Conservation (phyloP, 2,888 invertebrate genomes). For the Piscicola geometra region DNA sequence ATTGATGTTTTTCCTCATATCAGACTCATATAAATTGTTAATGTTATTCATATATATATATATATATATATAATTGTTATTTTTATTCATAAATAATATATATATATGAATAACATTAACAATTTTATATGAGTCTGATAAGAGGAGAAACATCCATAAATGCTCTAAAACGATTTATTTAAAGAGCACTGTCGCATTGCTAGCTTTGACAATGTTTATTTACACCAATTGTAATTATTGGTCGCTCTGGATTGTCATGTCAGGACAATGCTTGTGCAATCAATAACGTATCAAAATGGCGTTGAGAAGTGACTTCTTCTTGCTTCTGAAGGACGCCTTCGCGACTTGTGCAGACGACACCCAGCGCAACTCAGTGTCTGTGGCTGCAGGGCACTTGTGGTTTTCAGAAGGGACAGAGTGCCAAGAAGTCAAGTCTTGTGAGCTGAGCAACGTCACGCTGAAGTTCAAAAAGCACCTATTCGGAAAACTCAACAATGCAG, state of each 20-base stretch:
- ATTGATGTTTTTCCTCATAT: too few relatives aligned
- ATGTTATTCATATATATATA: too few relatives aligned
- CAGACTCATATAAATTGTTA: too few relatives aligned
- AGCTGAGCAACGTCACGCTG: slow-evolving; percentile 13
- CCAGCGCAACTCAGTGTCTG: background rate
- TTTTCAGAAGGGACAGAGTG: background rate
- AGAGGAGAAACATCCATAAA: too few relatives aligned
- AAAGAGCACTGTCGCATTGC: background rate
- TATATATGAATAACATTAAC: too few relatives aligned
- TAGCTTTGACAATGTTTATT: slow-evolving; percentile 9
- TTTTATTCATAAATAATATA: too few relatives aligned
- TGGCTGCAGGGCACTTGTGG: background rate
- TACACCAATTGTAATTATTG: slow-evolving; percentile 3
- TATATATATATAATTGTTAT: too few relatives aligned
- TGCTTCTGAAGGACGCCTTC: background rate
- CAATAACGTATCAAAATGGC: background rate
- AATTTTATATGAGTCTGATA: too few relatives aligned
- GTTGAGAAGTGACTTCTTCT: background rate
- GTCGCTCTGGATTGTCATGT: background rate
- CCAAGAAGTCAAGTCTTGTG: slow-evolving; percentile 29
- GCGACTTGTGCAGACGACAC: background rate
- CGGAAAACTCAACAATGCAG: slow-evolving; percentile 10
- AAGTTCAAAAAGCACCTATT: background rate
- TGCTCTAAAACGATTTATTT: too few relatives aligned
- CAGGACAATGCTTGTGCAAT: background rate